Conservation (phyloP, 2,888 invertebrate genomes). For the Drosophila mettleri region DNA sequence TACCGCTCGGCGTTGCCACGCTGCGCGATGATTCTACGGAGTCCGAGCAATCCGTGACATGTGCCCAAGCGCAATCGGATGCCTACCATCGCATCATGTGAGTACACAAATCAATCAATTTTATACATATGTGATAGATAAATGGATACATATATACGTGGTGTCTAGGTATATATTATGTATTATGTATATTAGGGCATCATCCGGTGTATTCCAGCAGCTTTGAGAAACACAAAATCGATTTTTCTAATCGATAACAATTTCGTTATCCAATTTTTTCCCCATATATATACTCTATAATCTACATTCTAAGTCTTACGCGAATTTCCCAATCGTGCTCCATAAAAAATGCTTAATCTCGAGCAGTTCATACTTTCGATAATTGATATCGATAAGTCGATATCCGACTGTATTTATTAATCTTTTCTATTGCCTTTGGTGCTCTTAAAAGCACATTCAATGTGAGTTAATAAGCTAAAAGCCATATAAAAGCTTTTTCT, state of each 20-base stretch:
- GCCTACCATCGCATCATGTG: constrained; percentile 85
- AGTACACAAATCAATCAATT: constrained; percentile 62
- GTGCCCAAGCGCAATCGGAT: constrained; percentile 84
- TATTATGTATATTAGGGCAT: too few species aligned
- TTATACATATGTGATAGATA: neutral
- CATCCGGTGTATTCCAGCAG: too few species aligned
- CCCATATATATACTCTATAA: neutral
- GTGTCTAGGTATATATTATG: neutral
- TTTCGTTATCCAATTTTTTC: neutral
- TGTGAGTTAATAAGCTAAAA: neutral
- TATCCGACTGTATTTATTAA: too few species aligned
- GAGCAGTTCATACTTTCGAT: too few species aligned
- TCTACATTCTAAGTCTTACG: neutral
- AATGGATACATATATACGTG: neutral
- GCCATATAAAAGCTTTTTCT: neutral
- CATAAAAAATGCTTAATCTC: neutral
- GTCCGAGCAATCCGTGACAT: constrained; percentile 85
- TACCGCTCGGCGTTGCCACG: constrained; percentile 85
- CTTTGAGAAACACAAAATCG: too few species aligned
- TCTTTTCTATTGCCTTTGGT: too few species aligned
- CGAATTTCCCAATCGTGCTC: neutral
- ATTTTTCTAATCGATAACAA: neutral
- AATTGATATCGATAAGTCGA: too few species aligned
- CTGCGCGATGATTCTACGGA: constrained; percentile 85
- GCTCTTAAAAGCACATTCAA: too few species aligned